These are phyloP conservation scores for Diaphora mendica DNA, from an alignment of 2,888 invertebrate genomes.

Conservation along the genomic window DNA sequence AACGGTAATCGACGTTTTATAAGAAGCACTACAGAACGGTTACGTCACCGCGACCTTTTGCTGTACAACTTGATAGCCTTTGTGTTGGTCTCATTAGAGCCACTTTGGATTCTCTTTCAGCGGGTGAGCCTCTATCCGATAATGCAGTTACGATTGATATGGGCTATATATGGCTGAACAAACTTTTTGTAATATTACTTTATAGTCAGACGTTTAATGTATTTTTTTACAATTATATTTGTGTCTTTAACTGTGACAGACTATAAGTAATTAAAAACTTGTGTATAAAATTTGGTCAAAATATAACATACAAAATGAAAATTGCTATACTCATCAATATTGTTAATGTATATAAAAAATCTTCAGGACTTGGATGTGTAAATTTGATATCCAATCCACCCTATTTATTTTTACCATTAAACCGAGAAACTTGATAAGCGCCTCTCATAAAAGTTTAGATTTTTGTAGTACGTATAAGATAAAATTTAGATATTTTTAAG, in stretches of 20 bases:
- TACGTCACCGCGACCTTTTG: constrained; percentile 66
- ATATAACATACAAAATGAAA: constrained; percentile 24
- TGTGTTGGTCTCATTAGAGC: constrained; percentile 70
- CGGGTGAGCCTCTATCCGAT: constrained; percentile 46
- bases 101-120: constrained; percentile 67
- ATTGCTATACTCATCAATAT: constrained; percentile 43
- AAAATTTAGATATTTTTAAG: constrained; percentile 68
- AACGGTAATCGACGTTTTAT: constrained; percentile 76
- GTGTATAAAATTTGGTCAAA: neutral
- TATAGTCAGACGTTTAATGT: neutral
- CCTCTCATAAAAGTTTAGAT: constrained; percentile 60
- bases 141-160: constrained; percentile 50
- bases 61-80: constrained; percentile 63
- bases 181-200: constrained; percentile 33
- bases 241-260: too few relatives aligned
- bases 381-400: constrained; percentile 57
- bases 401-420: constrained; percentile 49
- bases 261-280: too few relatives aligned
- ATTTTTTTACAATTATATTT: constrained; percentile 8
- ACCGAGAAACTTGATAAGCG: constrained; percentile 65
- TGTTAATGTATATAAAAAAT: constrained; percentile 36
- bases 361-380: constrained; percentile 37
- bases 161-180: constrained; percentile 31
- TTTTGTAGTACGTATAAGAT: constrained; percentile 64
- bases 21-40: constrained; percentile 69